Conservation (phyloP, 2,888 invertebrate genomes). For the Diaperis boleti region DNA sequence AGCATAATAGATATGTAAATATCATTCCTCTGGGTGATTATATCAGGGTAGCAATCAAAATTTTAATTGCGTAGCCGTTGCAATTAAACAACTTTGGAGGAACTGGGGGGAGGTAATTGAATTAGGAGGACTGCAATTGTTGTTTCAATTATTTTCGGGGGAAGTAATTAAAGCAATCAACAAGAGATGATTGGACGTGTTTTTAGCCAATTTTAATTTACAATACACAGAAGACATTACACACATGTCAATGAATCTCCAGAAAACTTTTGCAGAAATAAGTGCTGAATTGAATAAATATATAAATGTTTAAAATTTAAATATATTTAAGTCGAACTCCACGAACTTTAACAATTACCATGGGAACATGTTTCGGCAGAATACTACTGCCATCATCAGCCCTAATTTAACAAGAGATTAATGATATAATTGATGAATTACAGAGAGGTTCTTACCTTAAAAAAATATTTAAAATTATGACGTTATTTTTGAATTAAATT, state of each 20-base stretch:
- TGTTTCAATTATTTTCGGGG: constrained; percentile 19
- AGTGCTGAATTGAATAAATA: constrained; percentile 21
- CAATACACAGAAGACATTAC: neutral
- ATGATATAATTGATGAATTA: too few relatives aligned
- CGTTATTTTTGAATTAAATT: too few relatives aligned
- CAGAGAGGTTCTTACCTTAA: too few relatives aligned
- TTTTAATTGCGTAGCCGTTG: constrained; percentile 21
- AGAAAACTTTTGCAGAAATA: constrained; percentile 8
- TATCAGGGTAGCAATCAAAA: constrained; percentile 23
- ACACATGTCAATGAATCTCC: neutral
- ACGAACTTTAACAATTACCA: constrained; percentile 20
- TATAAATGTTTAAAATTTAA: too few relatives aligned
- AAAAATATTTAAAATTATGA: too few relatives aligned
- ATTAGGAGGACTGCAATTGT: constrained; percentile 31
- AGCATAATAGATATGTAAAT: constrained; percentile 28
- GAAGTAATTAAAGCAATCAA: constrained; percentile 21
- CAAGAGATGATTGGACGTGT: constrained; percentile 13
- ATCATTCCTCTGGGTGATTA: neutral
- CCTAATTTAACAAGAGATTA: too few relatives aligned
- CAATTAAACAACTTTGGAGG: constrained; percentile 13
- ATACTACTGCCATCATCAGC: too few relatives aligned
- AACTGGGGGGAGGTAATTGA: constrained; percentile 15
- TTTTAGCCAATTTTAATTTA: constrained; percentile 4
- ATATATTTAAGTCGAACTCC: too few relatives aligned
- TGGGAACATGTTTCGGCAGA: too few relatives aligned